Evolutionary conservation across 92 coral and sea anemone genomes (phyloP).

Genomic region (Heteractis magnifica): DNA sequence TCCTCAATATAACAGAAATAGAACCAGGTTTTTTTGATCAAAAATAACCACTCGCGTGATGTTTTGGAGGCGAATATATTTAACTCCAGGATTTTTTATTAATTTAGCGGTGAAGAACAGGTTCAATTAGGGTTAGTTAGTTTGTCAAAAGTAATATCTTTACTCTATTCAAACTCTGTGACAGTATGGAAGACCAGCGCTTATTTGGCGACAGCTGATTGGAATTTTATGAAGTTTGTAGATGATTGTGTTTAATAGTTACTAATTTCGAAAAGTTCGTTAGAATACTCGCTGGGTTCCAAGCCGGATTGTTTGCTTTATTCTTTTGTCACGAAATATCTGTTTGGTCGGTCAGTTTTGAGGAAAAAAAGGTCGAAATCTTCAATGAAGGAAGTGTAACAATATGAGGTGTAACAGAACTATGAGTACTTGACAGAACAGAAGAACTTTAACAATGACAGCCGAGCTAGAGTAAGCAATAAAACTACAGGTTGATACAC

Average conservation of each 20-base stretch:
- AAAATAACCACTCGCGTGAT: constrained; percentile 23
- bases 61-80: constrained; percentile 12
- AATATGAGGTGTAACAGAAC: not conserved
- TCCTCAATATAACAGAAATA: not conserved
- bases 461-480: not conserved
- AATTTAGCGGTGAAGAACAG: constrained; percentile 27
- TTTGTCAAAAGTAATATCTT: constrained; percentile 16
- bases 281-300: constrained; percentile 4
- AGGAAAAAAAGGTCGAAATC: not conserved
- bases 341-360: not conserved
- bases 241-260: constrained; percentile 13
- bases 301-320: not conserved
- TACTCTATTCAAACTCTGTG: constrained; percentile 27
- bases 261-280: constrained; percentile 1
- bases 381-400: not conserved
- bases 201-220: constrained; percentile 30
- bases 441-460: not conserved
- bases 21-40: not conserved
- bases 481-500: not conserved
- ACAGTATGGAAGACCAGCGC: constrained; percentile 1
- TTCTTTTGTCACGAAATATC: not conserved
- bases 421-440: not conserved
- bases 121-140: constrained; percentile 22
- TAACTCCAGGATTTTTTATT: constrained; percentile 12
- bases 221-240: constrained; percentile 31